A percentile compares a stretch with the other conserved stretches of the same genome.
Evolutionary conservation across 2,113 vertebrate species (phyloP).

Genomic region (Prochilodus magdalenae): DNA sequence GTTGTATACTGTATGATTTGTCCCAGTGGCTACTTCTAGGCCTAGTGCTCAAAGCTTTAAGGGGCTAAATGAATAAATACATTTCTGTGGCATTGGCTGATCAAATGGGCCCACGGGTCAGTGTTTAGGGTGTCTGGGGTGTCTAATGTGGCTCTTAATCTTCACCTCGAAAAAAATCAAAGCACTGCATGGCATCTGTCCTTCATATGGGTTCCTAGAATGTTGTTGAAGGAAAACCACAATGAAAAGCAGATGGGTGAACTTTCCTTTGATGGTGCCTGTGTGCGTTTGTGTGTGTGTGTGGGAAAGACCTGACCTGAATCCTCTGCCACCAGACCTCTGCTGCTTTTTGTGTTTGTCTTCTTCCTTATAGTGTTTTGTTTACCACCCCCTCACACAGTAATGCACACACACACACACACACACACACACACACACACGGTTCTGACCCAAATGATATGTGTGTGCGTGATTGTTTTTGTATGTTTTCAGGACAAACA

Average conservation of each 20-base stretch:
- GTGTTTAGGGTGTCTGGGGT: not conserved
- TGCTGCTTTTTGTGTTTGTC: constrained; percentile 57
- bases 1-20: too few relatives aligned
- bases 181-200: constrained; percentile 44
- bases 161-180: constrained; percentile 22
- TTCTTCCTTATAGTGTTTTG: constrained; percentile 53
- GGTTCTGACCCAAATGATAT: not conserved
- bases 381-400: constrained; percentile 21
- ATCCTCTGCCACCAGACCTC: constrained; percentile 44
- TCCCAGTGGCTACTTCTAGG: too few relatives aligned
- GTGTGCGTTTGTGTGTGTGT: constrained; percentile 42
- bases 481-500: not conserved
- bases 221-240: constrained; percentile 41
- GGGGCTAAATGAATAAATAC: not conserved
- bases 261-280: constrained; percentile 46
- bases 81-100: not conserved
- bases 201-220: constrained; percentile 45
- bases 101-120: not conserved
- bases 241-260: constrained; percentile 58
- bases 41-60: not conserved
- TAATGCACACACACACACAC: not conserved
- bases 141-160: not conserved
- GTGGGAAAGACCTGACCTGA: constrained; percentile 57
- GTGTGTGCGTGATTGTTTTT: constrained; percentile 7
- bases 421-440: not conserved